Conservation (phyloP, 2,113 vertebrate species). For the Neodon shergylaensis region DNA sequence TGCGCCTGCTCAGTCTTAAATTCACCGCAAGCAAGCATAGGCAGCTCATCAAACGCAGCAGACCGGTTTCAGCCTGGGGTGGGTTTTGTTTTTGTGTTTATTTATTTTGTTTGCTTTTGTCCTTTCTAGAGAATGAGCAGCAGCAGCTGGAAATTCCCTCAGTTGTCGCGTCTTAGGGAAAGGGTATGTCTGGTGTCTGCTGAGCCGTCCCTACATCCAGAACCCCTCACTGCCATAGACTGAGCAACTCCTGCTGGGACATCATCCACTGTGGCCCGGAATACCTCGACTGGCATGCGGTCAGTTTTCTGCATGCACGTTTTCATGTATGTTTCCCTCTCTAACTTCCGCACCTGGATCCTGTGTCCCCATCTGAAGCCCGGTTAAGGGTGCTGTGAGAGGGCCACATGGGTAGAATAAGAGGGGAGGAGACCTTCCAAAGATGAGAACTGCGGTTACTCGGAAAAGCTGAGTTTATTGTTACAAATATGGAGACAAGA, state of each 20-base stretch:
- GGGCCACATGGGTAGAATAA: not conserved
- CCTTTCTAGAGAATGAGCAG: not conserved
- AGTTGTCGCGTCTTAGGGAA: not conserved
- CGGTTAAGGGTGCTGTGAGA: not conserved
- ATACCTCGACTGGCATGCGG: not conserved
- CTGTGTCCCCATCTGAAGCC: not conserved
- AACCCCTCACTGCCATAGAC: not conserved
- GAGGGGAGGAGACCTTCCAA: not conserved
- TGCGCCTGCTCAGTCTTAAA: not conserved
- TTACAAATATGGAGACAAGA: not conserved
- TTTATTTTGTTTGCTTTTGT: not conserved
- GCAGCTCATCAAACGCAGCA: not conserved
- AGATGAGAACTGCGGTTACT: not conserved
- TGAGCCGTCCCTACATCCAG: not conserved
- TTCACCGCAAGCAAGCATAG: not conserved
- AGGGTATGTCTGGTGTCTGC: not conserved
- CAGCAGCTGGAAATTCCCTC: not conserved
- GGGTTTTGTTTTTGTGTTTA: not conserved
- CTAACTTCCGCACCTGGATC: not conserved
- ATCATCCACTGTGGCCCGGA: not conserved
- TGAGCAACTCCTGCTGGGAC: not conserved
- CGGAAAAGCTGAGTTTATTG: not conserved
- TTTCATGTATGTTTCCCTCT: not conserved
- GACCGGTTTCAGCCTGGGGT: not conserved
- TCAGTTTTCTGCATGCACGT: not conserved